Evolutionary conservation across 2,797 vertebrate genomes (phyloP).

Genomic region (Sebastes matsubarae): DNA sequence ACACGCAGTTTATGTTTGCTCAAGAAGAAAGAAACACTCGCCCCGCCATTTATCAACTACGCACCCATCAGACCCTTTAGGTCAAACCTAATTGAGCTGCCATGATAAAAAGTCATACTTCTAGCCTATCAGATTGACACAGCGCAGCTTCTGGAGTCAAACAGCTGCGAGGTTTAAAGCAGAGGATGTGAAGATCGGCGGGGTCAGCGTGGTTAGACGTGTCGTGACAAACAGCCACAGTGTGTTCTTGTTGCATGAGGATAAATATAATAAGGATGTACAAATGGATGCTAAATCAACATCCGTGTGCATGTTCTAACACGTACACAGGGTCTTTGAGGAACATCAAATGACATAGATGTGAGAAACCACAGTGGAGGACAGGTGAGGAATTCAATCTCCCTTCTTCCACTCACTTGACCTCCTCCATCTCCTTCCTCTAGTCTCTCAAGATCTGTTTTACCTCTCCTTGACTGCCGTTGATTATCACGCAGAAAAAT

Average conservation of each 20-base stretch:
- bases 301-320: conserved; percentile 3
- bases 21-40: conserved; percentile 5
- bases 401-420: conserved; percentile 9
- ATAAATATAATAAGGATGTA: conserved; percentile 8
- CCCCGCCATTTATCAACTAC: conserved; percentile 29
- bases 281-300: conserved; percentile 33
- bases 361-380: conserved; percentile 41
- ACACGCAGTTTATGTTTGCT: background rate
- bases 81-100: conserved; percentile 33
- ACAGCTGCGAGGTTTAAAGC: background rate
- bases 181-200: conserved; percentile 2
- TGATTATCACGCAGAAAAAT: conserved; percentile 9
- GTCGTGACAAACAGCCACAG: conserved; percentile 5
- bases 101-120: conserved; percentile 19
- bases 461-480: background rate
- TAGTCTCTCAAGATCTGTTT: background rate
- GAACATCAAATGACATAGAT: conserved; percentile 27
- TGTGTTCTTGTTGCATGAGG: background rate
- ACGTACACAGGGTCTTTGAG: background rate
- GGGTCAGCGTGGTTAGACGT: conserved; percentile 13
- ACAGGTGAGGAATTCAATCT: conserved; percentile 56
- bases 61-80: conserved; percentile 3
- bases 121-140: conserved; percentile 10
- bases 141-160: conserved; percentile 14
- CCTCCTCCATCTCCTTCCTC: background rate